A percentile compares a stretch with the other conserved stretches of the same genome.
These are phyloP conservation scores for Aegotheles bennettii DNA, from an alignment of 2,113 vertebrate species.

Conservation along the genomic window DNA sequence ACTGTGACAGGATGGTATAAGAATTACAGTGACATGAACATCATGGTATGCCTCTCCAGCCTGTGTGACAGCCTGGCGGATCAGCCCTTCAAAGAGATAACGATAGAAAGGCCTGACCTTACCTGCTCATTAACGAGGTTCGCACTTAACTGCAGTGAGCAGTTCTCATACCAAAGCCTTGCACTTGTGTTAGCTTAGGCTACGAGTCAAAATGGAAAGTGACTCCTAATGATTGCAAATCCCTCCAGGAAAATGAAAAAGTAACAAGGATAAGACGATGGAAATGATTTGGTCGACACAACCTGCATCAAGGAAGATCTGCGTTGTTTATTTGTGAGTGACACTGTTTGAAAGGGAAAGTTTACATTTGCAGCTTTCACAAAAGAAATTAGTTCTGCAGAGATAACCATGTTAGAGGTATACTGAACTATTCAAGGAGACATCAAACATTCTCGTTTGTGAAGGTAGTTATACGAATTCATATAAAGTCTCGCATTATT, in stretches of 20 bases:
- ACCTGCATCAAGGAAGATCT: neutral
- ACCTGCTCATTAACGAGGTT: neutral
- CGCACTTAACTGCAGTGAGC: neutral
- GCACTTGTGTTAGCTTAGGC: neutral
- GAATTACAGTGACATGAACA: neutral
- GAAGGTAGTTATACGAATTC: neutral
- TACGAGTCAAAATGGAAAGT: conserved; percentile 14
- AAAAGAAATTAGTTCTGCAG: neutral
- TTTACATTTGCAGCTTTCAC: neutral
- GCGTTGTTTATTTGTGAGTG: neutral
- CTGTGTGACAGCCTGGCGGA: neutral
- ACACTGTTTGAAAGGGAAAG: neutral
- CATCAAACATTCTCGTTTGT: neutral
- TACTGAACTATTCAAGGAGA: neutral
- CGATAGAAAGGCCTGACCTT: neutral
- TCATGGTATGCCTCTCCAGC: neutral
- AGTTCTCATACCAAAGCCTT: neutral
- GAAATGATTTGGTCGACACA: neutral
- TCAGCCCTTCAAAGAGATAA: neutral
- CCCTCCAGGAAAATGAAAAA: neutral
- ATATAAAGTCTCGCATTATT: neutral
- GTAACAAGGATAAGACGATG: neutral
- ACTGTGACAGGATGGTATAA: neutral
- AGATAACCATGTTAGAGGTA: neutral
- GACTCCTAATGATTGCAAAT: neutral